Conservation (phyloP, 2,888 invertebrate species). For the Shargacucullia verbasci region DNA sequence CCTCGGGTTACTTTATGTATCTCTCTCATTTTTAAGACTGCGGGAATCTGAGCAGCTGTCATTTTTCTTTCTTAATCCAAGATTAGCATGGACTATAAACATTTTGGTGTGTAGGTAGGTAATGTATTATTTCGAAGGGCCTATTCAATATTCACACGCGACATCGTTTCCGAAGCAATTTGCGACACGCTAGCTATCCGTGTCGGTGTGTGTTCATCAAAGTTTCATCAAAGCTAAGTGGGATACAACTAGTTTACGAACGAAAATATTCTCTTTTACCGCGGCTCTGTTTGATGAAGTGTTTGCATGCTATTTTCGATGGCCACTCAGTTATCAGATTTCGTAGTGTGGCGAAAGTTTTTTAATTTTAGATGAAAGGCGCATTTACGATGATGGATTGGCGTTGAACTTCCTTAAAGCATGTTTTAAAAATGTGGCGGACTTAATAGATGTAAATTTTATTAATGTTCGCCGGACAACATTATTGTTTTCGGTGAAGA, state of each 20-base stretch:
- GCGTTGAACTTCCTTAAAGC: neutral
- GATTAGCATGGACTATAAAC: conserved; percentile 37
- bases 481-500: no score
- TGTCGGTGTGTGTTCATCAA: conserved; percentile 53
- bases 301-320: conserved; percentile 47
- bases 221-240: conserved; percentile 58
- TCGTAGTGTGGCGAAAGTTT: conserved; percentile 30
- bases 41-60: conserved; percentile 48
- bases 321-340: conserved; percentile 31
- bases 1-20: conserved; percentile 34
- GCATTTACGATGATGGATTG: conserved; percentile 24
- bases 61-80: conserved; percentile 30
- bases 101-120: conserved; percentile 1
- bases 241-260: conserved; percentile 40
- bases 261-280: conserved; percentile 38
- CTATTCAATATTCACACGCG: conserved; percentile 58
- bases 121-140: conserved; percentile 51
- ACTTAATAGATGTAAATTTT: no score
- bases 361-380: conserved; percentile 13
- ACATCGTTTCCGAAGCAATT: conserved; percentile 55
- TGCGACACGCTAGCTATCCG: conserved; percentile 56
- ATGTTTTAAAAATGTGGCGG: no score
- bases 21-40: conserved; percentile 43
- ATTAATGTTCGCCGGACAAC: no score
- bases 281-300: conserved; percentile 38